Evolutionary conservation across 2,888 invertebrate genomes (phyloP).

Genomic region (Ichneumon xanthorius): DNA sequence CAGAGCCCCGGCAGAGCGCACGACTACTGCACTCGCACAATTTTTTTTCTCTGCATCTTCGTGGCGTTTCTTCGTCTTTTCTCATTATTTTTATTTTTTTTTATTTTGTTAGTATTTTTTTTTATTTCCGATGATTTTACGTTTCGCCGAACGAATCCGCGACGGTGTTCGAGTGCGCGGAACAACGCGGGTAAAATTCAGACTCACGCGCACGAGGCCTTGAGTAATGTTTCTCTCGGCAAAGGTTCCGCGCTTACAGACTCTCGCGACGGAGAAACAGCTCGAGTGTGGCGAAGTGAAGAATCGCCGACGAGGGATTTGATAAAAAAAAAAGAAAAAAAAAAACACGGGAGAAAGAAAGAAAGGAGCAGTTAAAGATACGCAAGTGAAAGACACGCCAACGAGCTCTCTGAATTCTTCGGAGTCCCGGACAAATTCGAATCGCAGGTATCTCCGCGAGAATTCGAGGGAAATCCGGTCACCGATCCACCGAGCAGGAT

Average conservation of each 20-base stretch:
- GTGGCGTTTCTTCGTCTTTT: conserved; percentile 40
- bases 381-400: not conserved
- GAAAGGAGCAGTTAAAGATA: not conserved
- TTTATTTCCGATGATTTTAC: not conserved
- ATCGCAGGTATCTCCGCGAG: conserved; percentile 23
- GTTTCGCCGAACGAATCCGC: not conserved
- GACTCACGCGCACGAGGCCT: no score
- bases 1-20: conserved; percentile 53
- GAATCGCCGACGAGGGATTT: conserved; percentile 10
- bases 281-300: conserved; percentile 9
- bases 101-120: conserved; percentile 15
- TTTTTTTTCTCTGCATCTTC: conserved; percentile 33
- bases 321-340: not conserved
- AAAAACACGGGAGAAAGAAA: not conserved
- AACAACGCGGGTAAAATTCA: not conserved
- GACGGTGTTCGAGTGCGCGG: not conserved
- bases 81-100: conserved; percentile 19
- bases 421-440: not conserved
- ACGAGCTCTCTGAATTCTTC: conserved; percentile 24
- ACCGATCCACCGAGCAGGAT: not conserved
- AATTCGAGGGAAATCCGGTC: conserved; percentile 27
- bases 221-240: not conserved
- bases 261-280: not conserved
- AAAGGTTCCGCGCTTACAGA: not conserved
- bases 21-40: conserved; percentile 29